These are phyloP conservation scores for Odontamblyopus rebecca DNA, from an alignment of 2,797 vertebrate genomes.

Conservation along the genomic window DNA sequence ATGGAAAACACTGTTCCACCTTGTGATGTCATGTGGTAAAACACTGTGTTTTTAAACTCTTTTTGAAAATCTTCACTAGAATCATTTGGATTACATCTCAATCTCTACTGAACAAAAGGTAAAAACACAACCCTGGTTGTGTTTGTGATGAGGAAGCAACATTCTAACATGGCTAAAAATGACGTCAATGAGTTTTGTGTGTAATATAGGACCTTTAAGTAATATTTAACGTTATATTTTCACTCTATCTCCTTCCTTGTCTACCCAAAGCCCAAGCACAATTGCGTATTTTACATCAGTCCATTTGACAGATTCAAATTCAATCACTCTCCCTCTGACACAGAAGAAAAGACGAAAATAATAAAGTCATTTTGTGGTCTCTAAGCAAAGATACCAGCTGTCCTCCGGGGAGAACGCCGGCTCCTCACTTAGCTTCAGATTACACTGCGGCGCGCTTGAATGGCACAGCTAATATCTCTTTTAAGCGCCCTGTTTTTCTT, in stretches of 20 bases:
- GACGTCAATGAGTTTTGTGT: too few species aligned
- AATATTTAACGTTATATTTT: neutral
- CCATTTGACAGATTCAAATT: constrained; percentile 64
- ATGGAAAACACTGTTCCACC: too few species aligned
- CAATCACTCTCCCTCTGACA: constrained; percentile 44
- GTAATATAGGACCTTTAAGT: too few species aligned
- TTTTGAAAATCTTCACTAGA: too few species aligned
- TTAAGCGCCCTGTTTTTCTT: constrained; percentile 58
- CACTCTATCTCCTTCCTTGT: neutral
- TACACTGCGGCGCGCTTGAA: constrained; percentile 38
- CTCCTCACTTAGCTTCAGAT: constrained; percentile 48
- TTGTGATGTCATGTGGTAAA: too few species aligned
- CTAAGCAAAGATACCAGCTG: constrained; percentile 57
- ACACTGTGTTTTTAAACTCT: too few species aligned
- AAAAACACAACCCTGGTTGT: too few species aligned
- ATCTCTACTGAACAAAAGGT: too few species aligned
- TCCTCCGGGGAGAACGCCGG: constrained; percentile 32
- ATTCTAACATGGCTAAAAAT: too few species aligned
- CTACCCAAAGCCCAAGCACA: neutral
- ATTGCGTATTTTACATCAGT: neutral
- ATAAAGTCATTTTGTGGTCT: constrained; percentile 66
- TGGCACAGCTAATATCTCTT: constrained; percentile 50
- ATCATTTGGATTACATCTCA: too few species aligned
- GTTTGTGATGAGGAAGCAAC: too few species aligned
- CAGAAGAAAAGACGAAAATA: constrained; percentile 61